Evolutionary conservation across 2,888 invertebrate genomes (phyloP).

Genomic region (Exocentrus adspersus): DNA sequence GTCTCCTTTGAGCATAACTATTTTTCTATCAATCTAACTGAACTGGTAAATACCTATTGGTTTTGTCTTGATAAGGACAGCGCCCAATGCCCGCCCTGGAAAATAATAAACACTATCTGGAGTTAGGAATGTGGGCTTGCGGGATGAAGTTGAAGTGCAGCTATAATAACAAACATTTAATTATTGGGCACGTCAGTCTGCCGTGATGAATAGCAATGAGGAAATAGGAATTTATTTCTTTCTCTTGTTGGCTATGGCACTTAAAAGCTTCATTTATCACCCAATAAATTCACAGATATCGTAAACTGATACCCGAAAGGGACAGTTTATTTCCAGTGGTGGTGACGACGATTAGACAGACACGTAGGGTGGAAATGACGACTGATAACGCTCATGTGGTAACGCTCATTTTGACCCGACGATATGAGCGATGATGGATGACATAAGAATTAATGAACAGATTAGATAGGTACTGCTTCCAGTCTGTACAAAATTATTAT

Average conservation of each 20-base stretch:
- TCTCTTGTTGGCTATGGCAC: background rate
- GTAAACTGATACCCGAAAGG: conserved; percentile 5
- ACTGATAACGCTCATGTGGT: no score
- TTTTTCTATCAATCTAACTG: no score
- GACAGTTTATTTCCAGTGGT: conserved; percentile 8
- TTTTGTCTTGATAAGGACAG: no score
- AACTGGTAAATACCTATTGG: no score
- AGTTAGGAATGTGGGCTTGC: conserved; percentile 11
- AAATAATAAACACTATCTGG: background rate
- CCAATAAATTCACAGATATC: conserved; percentile 11
- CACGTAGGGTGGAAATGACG: background rate
- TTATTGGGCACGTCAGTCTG: conserved; percentile 5
- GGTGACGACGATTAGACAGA: background rate
- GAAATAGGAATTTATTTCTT: background rate
- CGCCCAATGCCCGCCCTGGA: background rate
- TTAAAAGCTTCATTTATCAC: conserved; percentile 10
- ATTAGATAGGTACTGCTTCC: no score
- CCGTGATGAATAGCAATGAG: conserved; percentile 19
- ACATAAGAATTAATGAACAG: no score
- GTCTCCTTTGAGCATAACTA: no score
- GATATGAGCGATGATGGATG: no score
- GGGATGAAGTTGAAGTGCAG: conserved; percentile 12
- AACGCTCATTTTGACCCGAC: no score
- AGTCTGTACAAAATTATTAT: no score
- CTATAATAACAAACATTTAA: conserved; percentile 20